These are phyloP conservation scores for Entomobrya multifasciata DNA, from an alignment of 2,888 invertebrate genomes.

Conservation along the genomic window DNA sequence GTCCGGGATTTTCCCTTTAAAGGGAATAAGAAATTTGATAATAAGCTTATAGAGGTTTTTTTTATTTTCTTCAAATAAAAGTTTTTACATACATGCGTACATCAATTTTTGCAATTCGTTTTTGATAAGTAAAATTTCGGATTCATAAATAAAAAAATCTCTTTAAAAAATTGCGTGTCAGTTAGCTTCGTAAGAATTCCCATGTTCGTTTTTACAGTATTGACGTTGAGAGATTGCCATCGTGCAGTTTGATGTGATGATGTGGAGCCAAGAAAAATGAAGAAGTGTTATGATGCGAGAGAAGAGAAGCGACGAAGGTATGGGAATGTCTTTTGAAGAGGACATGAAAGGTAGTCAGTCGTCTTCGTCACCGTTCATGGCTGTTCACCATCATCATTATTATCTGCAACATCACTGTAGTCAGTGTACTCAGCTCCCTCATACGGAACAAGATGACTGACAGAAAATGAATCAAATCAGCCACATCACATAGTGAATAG, in stretches of 20 bases:
- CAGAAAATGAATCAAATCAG: slow-evolving; percentile 30
- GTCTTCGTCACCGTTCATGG: slow-evolving; percentile 6
- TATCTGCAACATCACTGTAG: not conserved
- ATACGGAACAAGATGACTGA: slow-evolving; percentile 12
- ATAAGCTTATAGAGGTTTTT: no score
- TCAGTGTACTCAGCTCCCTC: slow-evolving; percentile 1
- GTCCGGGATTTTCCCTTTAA: no score
- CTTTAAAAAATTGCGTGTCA: no score
- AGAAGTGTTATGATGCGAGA: not conserved
- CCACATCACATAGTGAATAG: no score
- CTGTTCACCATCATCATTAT: slow-evolving; percentile 46
- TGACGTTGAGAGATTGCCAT: slow-evolving; percentile 49
- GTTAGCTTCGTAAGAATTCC: no score
- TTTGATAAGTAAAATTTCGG: no score
- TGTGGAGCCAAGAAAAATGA: slow-evolving; percentile 44
- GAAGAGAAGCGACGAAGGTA: slow-evolving; percentile 25
- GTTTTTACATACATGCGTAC: no score
- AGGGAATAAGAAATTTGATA: no score
- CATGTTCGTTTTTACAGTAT: no score
- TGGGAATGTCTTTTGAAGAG: slow-evolving; percentile 62
- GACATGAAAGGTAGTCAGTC: slow-evolving; percentile 37
- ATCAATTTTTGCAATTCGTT: no score
- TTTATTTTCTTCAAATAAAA: no score
- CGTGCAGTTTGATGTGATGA: slow-evolving; percentile 48
- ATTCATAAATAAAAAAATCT: no score